Base-by-base conservation (phyloP, 2,797 vertebrate species). In the Selene dorsalis region DNA sequence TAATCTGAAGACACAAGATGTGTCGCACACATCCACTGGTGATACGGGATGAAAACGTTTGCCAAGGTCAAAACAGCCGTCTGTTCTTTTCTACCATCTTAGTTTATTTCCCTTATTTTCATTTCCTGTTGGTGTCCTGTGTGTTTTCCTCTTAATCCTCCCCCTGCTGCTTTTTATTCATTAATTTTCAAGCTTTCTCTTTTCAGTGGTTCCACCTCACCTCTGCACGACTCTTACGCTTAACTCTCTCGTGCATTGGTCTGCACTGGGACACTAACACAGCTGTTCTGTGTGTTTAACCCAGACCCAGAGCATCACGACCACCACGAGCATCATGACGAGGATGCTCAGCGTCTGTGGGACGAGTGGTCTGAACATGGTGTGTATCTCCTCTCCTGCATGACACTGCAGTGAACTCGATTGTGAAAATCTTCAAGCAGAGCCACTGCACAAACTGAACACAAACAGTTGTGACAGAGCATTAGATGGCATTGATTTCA, bases 321-420 rank as follows among this genome's bases (percentile, higher is more conserved):
- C 10, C 88, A 86, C 63, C 82, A 80, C 0, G 82, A 85, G 13
- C 84, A 88, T 43, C 92, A 88, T 12, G 67, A 85, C 0, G 89
- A 92, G 52, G 90, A 94, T 1, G 70, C 82, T 61, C 90, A 92
- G 72, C 93, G 92, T 69, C 88, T 94, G 56, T 95, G 93, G 94
- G 89, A 95, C 3, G 92, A 96, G 61, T 95, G 94, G 94, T 94
- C 93, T 2, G 75, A 93, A 9, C 93, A 94, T 12, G 94, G 95
- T 95, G 86, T 52, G 93, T 88, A 73, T 61, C 1, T 13, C 18
- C 13, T 39, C 7, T 12, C 17, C 24, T 13, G 32, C 10, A 0
- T 35, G 35, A 70, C 39, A 43, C 13, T 45, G 30, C 17, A 4
- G 8, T 50, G 39, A 48, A 14, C 32, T 26, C 22, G 26, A 48